phyloP scores from a whole-genome alignment of 2,797 vertebrate species.

The Syngnathus rostellatus region DNA sequence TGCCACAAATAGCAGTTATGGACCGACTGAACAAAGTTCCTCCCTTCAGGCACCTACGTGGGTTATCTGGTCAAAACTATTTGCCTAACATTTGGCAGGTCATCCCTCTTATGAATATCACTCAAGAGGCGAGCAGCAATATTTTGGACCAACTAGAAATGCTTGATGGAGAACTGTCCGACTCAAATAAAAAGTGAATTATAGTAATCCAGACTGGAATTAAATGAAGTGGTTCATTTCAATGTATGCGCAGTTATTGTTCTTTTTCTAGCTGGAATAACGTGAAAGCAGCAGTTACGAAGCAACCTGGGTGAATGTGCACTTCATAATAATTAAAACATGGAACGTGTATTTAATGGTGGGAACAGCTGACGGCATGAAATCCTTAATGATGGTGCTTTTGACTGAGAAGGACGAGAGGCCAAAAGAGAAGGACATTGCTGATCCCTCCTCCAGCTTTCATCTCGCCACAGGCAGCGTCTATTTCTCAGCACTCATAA shows the following conservation, averaged over 20 bases:
- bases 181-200: no score
- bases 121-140: neutral
- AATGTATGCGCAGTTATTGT: neutral
- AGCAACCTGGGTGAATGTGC: constrained; percentile 16
- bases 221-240: no score
- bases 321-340: constrained; percentile 2
- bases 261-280: neutral
- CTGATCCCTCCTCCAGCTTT: constrained; percentile 39
- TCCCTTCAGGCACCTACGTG: no score
- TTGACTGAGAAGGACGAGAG: constrained; percentile 30
- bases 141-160: no score
- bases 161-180: no score
- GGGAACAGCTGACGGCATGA: constrained; percentile 51
- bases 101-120: no score
- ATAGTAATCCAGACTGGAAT: no score
- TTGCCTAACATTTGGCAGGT: no score
- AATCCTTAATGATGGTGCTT: constrained; percentile 45
- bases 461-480: constrained; percentile 39
- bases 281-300: neutral
- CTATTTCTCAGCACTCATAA: constrained; percentile 50
- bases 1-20: neutral
- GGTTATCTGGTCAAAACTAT: no score
- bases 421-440: constrained; percentile 38
- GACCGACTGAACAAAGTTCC: neutral
- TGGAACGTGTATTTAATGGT: constrained; percentile 19